Conservation (phyloP, 2,888 invertebrate genomes). For the Dione juno region DNA sequence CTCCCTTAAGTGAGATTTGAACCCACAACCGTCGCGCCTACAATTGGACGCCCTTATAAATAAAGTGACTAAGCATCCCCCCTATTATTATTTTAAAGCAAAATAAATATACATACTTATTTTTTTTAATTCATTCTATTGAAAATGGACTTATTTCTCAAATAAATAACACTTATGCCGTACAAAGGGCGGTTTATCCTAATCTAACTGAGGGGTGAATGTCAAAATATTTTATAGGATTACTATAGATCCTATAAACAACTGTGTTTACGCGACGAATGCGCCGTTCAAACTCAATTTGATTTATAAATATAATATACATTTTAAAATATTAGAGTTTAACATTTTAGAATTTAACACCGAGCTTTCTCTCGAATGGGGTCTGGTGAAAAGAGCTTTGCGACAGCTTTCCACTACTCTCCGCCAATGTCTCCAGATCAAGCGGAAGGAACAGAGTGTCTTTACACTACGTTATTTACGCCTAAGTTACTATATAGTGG, state of each 20-base stretch:
- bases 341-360: too few species aligned
- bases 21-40: too few species aligned
- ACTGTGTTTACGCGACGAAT: not conserved
- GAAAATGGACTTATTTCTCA: not conserved
- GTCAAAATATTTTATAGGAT: slow-evolving; percentile 23
- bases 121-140: not conserved
- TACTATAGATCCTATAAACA: not conserved
- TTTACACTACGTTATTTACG: not conserved
- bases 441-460: not conserved
- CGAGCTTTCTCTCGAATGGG: too few species aligned
- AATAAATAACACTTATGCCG: not conserved
- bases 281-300: too few species aligned
- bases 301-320: too few species aligned
- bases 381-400: too few species aligned
- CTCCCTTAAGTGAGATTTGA: too few species aligned
- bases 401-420: too few species aligned
- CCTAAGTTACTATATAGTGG: not conserved
- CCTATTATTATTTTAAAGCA: not conserved
- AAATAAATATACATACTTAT: not conserved
- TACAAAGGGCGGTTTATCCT: not conserved
- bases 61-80: not conserved
- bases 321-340: too few species aligned
- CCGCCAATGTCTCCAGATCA: too few species aligned
- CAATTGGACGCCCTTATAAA: not conserved
- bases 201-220: slow-evolving; percentile 6